phyloP scores from a whole-genome alignment of 1,140 invertebrate species.

The Anoplolepis gracilipes region DNA sequence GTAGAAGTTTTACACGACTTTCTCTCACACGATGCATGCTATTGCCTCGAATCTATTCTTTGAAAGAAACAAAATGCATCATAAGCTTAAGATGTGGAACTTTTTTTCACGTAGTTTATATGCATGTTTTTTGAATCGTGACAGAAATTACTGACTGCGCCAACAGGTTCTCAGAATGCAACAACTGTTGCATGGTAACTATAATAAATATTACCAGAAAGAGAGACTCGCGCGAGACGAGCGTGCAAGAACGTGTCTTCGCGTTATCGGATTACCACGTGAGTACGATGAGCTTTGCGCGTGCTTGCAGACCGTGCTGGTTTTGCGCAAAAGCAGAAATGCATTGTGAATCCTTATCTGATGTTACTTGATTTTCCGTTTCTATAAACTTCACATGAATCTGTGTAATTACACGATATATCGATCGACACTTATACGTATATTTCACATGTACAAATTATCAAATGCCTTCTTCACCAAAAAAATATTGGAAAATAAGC shows the following conservation, averaged over 20 bases:
- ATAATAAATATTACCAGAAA: slow-evolving; percentile 52
- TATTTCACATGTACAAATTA: background rate
- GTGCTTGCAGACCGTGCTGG: slow-evolving; percentile 3
- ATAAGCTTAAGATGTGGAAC: background rate
- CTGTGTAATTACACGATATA: background rate
- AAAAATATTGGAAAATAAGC: background rate
- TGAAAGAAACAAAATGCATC: background rate
- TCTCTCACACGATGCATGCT: background rate
- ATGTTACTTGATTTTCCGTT: slow-evolving; percentile 26
- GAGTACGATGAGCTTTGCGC: slow-evolving; percentile 44
- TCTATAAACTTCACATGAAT: slow-evolving; percentile 20
- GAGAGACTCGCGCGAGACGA: slow-evolving; percentile 3
- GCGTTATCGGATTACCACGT: slow-evolving; percentile 66
- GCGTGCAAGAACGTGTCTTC: slow-evolving; percentile 39
- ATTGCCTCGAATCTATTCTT: background rate
- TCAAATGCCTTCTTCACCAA: too few relatives aligned
- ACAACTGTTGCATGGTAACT: slow-evolving; percentile 28
- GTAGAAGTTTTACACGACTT: slow-evolving; percentile 18
- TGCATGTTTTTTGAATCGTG: slow-evolving; percentile 1
- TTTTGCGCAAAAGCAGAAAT: slow-evolving; percentile 36
- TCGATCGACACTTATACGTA: background rate
- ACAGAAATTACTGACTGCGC: slow-evolving; percentile 15
- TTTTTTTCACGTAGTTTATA: background rate
- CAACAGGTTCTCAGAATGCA: background rate
- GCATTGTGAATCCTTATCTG: slow-evolving; percentile 1